Base-by-base conservation (phyloP, 2,797 vertebrate species). In the Argyrosomus regius region DNA sequence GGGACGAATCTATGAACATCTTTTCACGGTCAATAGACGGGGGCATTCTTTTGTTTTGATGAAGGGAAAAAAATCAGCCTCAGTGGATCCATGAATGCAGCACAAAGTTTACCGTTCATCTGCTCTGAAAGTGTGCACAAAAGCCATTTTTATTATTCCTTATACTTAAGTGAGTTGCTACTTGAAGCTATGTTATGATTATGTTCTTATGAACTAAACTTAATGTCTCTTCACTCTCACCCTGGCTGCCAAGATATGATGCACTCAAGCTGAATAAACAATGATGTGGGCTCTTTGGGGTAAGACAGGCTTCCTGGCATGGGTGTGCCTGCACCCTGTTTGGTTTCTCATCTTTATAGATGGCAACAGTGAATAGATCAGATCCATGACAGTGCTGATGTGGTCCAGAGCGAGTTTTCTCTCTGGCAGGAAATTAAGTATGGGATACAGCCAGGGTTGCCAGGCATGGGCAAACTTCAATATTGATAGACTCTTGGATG, bases 251-350 rank as follows among this genome's bases (percentile, higher is more conserved):
- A 94, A 92, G 80, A 90, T 78, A 78, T 82, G 92, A 93, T 90
- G 90, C 85, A 66, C 79, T 93, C 89, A 90, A 92, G 92, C 93
- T 93, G 93, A 94, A 95, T 92, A 95, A 94, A 95, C 92, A 94
- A 91, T 89, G 85, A 90, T 91, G 90, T 83, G 84, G 88, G 71
- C 79, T 90, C 87, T 87, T 81, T 88, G 90, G 87, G 87, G 85
- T 84, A 75, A 87, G 90, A 86, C 86, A 50, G 87, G 88, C 81
- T 87, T 91, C 89, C 90, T 94, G 94, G 93, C 91, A 89, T 78
- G 86, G 86, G 89, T 86, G 91, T 88, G 91, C 87, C 92, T 50
- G 50, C 65, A 24, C 81, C 80, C 86, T 82, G 71, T 83, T 85
- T 75, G 73, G 87, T 75, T 88, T 88, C 80, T 92, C 91, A 91